Conservation (phyloP, 2,888 invertebrate species). For the Mimachlamys varia region DNA sequence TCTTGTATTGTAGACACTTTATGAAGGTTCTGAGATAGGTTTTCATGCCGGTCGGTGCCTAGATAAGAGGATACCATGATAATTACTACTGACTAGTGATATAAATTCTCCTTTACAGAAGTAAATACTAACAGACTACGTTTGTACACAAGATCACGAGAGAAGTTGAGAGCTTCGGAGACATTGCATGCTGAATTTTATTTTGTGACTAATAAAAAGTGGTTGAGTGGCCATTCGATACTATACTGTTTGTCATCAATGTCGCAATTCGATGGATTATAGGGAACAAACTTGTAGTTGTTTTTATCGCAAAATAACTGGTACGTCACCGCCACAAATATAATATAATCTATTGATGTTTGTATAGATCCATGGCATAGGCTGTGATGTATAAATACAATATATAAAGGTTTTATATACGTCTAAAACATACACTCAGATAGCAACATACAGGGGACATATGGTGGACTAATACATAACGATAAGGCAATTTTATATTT, state of each 20-base stretch:
- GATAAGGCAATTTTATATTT: neutral
- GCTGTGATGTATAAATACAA: neutral
- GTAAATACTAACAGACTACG: slow-evolving; percentile 23
- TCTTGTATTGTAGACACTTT: neutral
- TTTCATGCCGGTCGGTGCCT: slow-evolving; percentile 15
- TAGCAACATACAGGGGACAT: neutral
- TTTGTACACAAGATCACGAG: neutral
- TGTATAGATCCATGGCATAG: neutral
- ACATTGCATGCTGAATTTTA: slow-evolving; percentile 14
- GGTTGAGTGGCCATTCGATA: neutral
- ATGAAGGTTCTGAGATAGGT: slow-evolving; percentile 22
- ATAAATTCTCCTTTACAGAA: neutral
- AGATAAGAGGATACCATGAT: slow-evolving; percentile 4
- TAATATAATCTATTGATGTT: neutral
- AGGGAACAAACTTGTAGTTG: neutral
- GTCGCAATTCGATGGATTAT: slow-evolving; percentile 30
- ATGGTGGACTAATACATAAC: too few relatives aligned
- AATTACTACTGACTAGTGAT: slow-evolving; percentile 29
- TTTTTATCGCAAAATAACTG: slow-evolving; percentile 33
- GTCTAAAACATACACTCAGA: too few relatives aligned
- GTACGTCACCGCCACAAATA: neutral
- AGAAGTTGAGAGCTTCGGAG: neutral
- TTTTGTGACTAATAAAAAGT: slow-evolving; percentile 36
- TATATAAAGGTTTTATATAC: neutral
- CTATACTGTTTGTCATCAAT: slow-evolving; percentile 19